These are phyloP conservation scores for Nemapogon koenigi DNA, from an alignment of 2,888 invertebrate genomes.

Conservation along the genomic window DNA sequence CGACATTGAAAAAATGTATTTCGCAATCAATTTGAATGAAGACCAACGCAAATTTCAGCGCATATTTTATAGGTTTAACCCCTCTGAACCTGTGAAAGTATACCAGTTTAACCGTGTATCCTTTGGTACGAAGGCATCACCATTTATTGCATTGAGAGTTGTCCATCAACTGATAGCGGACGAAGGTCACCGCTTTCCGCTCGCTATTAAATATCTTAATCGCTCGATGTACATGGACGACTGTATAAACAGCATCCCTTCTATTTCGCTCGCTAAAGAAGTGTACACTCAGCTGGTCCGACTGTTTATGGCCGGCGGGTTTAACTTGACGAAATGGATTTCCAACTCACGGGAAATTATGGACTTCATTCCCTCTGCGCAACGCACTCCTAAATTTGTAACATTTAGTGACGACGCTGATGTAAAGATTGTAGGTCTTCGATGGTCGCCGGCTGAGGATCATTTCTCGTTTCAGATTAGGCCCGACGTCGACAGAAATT, in stretches of 20 bases:
- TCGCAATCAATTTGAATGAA: slow-evolving; percentile 6
- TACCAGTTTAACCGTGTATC: slow-evolving; percentile 1
- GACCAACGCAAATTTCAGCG: neutral
- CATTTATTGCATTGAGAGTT: slow-evolving; percentile 11
- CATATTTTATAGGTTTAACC: slow-evolving; percentile 2
- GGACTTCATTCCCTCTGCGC: slow-evolving; percentile 2
- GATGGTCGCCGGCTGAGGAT: slow-evolving; percentile 3
- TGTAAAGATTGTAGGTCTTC: slow-evolving; percentile 7
- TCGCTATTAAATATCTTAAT: slow-evolving; percentile 3
- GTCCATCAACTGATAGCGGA: slow-evolving; percentile 13
- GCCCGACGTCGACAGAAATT: neutral
- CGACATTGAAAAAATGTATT: slow-evolving; percentile 16
- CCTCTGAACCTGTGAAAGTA: neutral
- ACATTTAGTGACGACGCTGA: neutral
- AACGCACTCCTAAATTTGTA: neutral
- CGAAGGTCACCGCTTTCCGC: slow-evolving; percentile 10
- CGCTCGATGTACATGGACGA: slow-evolving; percentile 15
- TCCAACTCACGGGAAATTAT: slow-evolving; percentile 9
- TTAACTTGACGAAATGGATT: slow-evolving; percentile 15
- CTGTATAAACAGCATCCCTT: slow-evolving; percentile 6
- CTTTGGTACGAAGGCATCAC: neutral
- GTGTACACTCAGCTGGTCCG: slow-evolving; percentile 10
- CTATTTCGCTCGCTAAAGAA: neutral
- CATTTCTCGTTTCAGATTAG: slow-evolving; percentile 1
- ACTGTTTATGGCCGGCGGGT: slow-evolving; percentile 13